These are phyloP conservation scores for Andrena dorsata DNA, from an alignment of 2,888 invertebrate genomes.

Conservation along the genomic window DNA sequence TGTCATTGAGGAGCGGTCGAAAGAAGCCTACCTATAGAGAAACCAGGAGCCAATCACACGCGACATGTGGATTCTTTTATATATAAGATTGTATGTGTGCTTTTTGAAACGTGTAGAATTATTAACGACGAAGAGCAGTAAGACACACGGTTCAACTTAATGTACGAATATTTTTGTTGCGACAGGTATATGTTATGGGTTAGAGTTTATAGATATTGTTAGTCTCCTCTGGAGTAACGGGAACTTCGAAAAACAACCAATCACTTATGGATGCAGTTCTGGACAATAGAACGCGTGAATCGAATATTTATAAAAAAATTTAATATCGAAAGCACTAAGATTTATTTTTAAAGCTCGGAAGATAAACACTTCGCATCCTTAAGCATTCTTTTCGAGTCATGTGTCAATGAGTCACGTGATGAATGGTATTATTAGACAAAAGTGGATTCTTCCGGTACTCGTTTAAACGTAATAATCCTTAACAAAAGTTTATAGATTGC, in stretches of 20 bases:
- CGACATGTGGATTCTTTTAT: not conserved
- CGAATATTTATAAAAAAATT: not conserved
- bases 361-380: not conserved
- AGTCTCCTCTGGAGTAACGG: not conserved
- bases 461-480: not conserved
- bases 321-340: not conserved
- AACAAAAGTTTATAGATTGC: not conserved
- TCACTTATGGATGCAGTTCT: not conserved
- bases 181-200: constrained; percentile 21
- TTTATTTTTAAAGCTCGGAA: not conserved
- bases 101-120: not conserved
- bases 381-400: constrained; percentile 8
- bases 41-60: not conserved
- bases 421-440: constrained; percentile 25
- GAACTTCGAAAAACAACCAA: not conserved
- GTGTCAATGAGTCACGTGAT: constrained; percentile 33
- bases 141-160: not conserved
- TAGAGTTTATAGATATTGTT: constrained; percentile 31
- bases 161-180: constrained; percentile 3
- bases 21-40: not conserved
- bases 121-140: not conserved
- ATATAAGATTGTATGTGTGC: not conserved
- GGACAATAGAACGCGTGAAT: not conserved
- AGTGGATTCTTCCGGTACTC: not conserved
- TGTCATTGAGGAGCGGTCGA: constrained; percentile 23